A percentile compares a stretch with the other conserved stretches of the same genome.
Evolutionary conservation across 2,888 invertebrate genomes (phyloP).

Genomic region (Diplazon laetatorius): DNA sequence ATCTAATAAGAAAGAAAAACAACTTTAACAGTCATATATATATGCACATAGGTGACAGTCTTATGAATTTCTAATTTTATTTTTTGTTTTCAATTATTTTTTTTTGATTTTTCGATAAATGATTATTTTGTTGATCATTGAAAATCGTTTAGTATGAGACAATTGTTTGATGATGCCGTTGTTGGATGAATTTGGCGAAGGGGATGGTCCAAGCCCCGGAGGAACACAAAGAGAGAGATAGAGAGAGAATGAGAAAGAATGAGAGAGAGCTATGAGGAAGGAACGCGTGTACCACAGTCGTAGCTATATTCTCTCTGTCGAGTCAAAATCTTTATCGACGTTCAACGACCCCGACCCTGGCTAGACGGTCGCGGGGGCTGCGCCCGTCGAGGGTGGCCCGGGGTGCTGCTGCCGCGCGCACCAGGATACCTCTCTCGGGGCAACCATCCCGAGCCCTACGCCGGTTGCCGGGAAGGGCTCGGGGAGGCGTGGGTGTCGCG

Average conservation of each 20-base stretch:
- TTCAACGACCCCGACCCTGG: constrained; percentile 83
- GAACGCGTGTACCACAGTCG: constrained; percentile 34
- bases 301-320: constrained; percentile 68
- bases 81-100: too few species aligned
- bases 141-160: constrained; percentile 6
- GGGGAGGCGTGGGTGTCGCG: constrained; percentile 10
- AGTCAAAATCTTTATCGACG: constrained; percentile 83
- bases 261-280: constrained; percentile 29
- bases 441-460: constrained; percentile 61
- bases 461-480: constrained; percentile 44
- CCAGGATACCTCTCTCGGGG: constrained; percentile 66
- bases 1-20: too few species aligned
- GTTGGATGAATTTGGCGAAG: background rate
- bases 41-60: too few species aligned
- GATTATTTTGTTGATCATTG: too few species aligned
- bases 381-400: constrained; percentile 67
- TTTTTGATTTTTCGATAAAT: too few species aligned
- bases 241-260: background rate
- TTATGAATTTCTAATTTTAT: too few species aligned
- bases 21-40: too few species aligned
- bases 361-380: constrained; percentile 77
- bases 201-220: background rate
- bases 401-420: constrained; percentile 65
- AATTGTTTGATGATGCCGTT: background rate
- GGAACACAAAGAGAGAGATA: too few species aligned